phyloP scores from a whole-genome alignment of 2,797 vertebrate species.

The Danio kyathit region DNA sequence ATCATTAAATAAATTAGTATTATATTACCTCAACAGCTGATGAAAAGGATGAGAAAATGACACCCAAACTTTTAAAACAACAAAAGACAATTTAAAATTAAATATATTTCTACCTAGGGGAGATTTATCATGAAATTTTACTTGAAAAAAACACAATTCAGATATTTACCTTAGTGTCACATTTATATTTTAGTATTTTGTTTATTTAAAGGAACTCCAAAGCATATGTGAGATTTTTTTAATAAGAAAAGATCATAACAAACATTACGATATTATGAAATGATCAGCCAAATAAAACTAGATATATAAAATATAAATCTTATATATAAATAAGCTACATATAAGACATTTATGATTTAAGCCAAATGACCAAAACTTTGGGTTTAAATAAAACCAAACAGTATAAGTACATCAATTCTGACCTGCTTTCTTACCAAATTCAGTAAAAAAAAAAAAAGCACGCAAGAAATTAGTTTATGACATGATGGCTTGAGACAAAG shows the following conservation, averaged over 20 bases:
- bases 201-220: conserved; percentile 5
- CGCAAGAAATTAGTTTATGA: conserved; percentile 24
- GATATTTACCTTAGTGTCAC: neutral
- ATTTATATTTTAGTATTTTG: neutral
- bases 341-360: conserved; percentile 69
- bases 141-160: neutral
- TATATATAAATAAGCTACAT: conserved; percentile 62
- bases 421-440: conserved; percentile 68
- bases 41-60: too few relatives aligned
- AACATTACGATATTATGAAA: conserved; percentile 70
- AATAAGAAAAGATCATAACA: conserved; percentile 81
- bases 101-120: too few relatives aligned
- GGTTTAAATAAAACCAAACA: conserved; percentile 78
- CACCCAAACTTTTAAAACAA: too few relatives aligned
- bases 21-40: too few relatives aligned
- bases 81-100: too few relatives aligned
- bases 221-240: conserved; percentile 63
- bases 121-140: too few relatives aligned
- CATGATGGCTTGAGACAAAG: conserved; percentile 17
- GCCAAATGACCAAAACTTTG: conserved; percentile 70
- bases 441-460: neutral
- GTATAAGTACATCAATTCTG: conserved; percentile 68
- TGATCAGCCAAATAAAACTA: conserved; percentile 63
- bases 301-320: conserved; percentile 65
- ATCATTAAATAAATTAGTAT: too few relatives aligned